Conservation (phyloP, 2,888 invertebrate genomes). For the Macropis europaea region DNA sequence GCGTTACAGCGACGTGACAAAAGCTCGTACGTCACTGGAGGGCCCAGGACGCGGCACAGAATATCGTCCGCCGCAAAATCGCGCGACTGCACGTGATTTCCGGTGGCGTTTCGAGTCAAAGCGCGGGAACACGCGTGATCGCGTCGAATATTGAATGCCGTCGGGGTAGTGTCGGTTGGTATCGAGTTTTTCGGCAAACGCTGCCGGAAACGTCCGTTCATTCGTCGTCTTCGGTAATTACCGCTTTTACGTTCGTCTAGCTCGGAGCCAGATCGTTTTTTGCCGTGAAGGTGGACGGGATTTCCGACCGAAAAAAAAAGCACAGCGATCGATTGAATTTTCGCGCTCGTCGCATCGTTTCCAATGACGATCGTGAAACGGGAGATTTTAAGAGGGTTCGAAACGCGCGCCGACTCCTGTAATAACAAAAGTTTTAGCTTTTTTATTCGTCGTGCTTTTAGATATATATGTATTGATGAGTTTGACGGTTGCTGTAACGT, state of each 20-base stretch:
- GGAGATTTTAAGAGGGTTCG: too few relatives aligned
- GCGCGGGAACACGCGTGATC: background rate
- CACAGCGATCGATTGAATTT: conserved; percentile 54
- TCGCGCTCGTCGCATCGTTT: conserved; percentile 22
- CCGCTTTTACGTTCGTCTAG: conserved; percentile 37
- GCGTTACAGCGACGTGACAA: too few relatives aligned
- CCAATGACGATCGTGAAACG: too few relatives aligned
- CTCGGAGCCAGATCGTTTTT: conserved; percentile 6
- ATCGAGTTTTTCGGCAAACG: conserved; percentile 32
- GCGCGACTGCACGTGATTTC: conserved; percentile 38
- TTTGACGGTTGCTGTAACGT: too few relatives aligned
- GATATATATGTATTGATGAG: too few relatives aligned
- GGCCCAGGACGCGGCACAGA: too few relatives aligned
- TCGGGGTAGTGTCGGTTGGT: conserved; percentile 3
- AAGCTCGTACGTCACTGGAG: too few relatives aligned
- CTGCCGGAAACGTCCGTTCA: conserved; percentile 19
- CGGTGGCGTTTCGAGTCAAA: conserved; percentile 1
- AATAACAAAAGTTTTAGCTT: too few relatives aligned
- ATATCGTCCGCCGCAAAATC: conserved; percentile 11
- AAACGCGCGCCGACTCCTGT: too few relatives aligned
- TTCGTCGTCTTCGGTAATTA: conserved; percentile 36
- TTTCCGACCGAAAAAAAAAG: background rate
- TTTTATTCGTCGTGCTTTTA: too few relatives aligned
- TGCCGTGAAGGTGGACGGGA: background rate
- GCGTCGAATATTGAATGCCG: conserved; percentile 20